These are phyloP conservation scores for Oncopodura yosiiana DNA, from an alignment of 1,140 invertebrate species.

Conservation along the genomic window DNA sequence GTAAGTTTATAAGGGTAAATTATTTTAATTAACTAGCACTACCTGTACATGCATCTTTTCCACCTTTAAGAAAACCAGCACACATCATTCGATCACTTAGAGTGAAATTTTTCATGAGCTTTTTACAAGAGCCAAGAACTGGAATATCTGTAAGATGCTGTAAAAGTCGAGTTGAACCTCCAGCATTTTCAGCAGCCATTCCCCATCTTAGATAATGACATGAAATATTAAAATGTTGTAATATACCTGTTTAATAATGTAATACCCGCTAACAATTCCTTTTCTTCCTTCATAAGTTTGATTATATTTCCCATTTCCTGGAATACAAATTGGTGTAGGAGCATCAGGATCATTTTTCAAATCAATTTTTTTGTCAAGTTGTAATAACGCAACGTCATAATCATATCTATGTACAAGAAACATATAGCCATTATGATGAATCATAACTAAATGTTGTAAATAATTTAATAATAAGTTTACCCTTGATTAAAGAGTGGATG, in stretches of 20 bases:
- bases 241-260: no score
- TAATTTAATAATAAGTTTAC: background rate
- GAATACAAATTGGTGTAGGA: slow-evolving; percentile 6
- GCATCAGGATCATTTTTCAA: slow-evolving; percentile 2
- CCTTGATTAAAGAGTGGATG: slow-evolving; percentile 19
- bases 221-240: background rate
- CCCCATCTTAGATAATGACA: slow-evolving; percentile 23
- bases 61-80: slow-evolving; percentile 6
- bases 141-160: slow-evolving; percentile 19
- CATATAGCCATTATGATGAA: background rate
- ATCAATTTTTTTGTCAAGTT: slow-evolving; percentile 8
- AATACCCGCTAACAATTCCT: background rate
- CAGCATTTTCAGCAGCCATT: slow-evolving; percentile 15
- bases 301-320: background rate
- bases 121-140: background rate
- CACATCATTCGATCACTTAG: slow-evolving; percentile 15
- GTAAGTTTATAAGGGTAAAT: background rate
- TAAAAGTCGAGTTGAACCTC: slow-evolving; percentile 10
- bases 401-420: slow-evolving; percentile 8
- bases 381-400: slow-evolving; percentile 13
- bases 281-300: background rate
- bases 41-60: slow-evolving; percentile 21
- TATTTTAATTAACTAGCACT: background rate
- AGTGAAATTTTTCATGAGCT: background rate
- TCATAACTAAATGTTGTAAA: background rate